Evolutionary conservation across 2,113 vertebrate genomes (phyloP), one percentile per base, ranked within the genome.

Genomic region (Phocoena sinus): DNA sequence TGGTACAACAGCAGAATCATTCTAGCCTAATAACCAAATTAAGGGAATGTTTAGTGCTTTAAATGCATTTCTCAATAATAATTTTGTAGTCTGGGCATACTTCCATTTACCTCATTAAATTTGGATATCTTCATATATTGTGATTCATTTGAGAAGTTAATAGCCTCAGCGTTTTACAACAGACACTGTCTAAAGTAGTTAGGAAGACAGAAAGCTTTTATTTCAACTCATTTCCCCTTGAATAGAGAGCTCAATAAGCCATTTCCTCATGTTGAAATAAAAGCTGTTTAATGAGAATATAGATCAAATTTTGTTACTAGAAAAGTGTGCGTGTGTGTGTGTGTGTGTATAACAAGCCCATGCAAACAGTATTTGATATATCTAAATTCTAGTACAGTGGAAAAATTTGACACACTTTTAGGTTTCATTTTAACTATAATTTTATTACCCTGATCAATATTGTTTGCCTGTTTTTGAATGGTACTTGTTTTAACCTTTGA

Each of bases 161-260:
- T 60, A 86, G 81, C 58, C 21, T 91, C 68, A 87, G 60, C 60
- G 60, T 91, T 94, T 87, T 87, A 91, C 60, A 87, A 53, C 25
- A 95, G 81, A 33, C 47, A n/a, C 21, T 81, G 44, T 87, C 89
- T 65, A 36, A 56, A 65, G 38, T 26, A 86, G 58, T 74, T 91
- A 96, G 47, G 50, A 91, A 94, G 63, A 76, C 60, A 76, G 38
- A 73, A 96, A 41, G 58, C 65, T 91, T 85, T 96, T 67, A 33
- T 26, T 94, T 74, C 33, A 73, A 73, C 67, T 86, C 47, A 82
- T 82, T 74, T 73, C 65, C 68, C 33, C 50, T 82, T 91, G 36
- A 94, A 86, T 67, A 28, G 63, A 79, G 53, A 90, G 67, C 67
- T 94, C 74, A 94, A 68, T 76, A 62, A 91, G 47, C 67, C 36